Evolutionary conservation across 2,888 invertebrate species (phyloP).

Genomic region (Augochlorella aurata): DNA sequence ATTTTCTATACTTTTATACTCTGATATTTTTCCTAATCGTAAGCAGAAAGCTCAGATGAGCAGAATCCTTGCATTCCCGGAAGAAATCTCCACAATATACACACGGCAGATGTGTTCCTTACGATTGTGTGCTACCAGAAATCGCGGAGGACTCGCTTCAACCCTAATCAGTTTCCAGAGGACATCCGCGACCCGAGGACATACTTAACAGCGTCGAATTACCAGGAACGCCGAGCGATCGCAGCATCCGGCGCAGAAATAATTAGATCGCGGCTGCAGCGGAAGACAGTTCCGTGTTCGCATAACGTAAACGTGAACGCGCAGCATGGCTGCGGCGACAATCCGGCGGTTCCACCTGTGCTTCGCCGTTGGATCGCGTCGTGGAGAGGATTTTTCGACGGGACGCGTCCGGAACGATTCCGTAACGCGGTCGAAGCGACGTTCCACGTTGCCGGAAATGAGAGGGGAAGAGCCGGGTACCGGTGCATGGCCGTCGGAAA

Average conservation of each 20-base stretch:
- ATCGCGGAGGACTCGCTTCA: too few relatives aligned
- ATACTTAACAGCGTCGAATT: neutral
- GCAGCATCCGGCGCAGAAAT: neutral
- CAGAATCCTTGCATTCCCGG: too few relatives aligned
- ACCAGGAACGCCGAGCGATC: neutral
- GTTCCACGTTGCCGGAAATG: neutral
- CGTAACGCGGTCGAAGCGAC: slow-evolving; percentile 1
- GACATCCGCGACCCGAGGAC: neutral
- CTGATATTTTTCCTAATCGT: too few relatives aligned
- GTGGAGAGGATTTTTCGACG: slow-evolving; percentile 28
- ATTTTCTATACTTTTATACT: too few relatives aligned
- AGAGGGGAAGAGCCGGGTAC: slow-evolving; percentile 10
- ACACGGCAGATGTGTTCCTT: too few relatives aligned
- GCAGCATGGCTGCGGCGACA: neutral
- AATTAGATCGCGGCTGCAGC: neutral
- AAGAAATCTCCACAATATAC: too few relatives aligned
- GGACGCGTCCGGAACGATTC: neutral
- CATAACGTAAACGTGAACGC: neutral
- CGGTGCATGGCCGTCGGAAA: slow-evolving; percentile 51
- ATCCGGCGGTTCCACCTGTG: neutral
- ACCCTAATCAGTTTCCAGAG: neutral
- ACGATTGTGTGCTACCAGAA: too few relatives aligned
- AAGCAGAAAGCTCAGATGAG: too few relatives aligned
- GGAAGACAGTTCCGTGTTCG: neutral
- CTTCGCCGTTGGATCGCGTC: neutral